A percentile compares a stretch with the other conserved stretches of the same genome.
Conservation (phyloP, 2,113 vertebrate species). For the Thamnophis sirtalis region DNA sequence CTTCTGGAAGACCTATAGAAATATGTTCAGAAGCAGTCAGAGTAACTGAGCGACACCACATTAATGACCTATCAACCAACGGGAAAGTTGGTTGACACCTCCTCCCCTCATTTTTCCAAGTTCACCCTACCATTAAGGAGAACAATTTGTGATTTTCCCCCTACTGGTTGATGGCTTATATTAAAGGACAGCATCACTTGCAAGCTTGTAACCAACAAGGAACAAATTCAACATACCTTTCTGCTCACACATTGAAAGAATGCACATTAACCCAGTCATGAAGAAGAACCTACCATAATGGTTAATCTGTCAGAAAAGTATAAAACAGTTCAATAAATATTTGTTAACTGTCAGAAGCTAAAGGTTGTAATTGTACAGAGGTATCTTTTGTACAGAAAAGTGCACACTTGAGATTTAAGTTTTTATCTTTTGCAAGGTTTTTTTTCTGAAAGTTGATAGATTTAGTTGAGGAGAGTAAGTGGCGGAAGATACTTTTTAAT, state of each 20-base stretch:
- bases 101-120: neutral
- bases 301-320: neutral
- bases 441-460: neutral
- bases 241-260: neutral
- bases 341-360: neutral
- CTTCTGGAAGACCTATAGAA: neutral
- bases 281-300: neutral
- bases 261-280: neutral
- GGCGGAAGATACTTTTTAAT: neutral
- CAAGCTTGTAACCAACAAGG: neutral
- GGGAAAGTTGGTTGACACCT: neutral
- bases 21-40: neutral
- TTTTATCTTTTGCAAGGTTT: neutral
- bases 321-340: neutral
- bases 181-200: neutral
- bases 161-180: neutral
- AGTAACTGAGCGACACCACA: neutral
- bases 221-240: neutral
- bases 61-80: neutral
- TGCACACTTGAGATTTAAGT: neutral
- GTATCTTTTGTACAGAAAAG: neutral
- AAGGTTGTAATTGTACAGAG: neutral
- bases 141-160: neutral
- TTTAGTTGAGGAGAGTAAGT: neutral
- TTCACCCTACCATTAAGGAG: neutral